Evolutionary conservation across 2,797 vertebrate species (phyloP).

Genomic region (Anniella stebbinsi): DNA sequence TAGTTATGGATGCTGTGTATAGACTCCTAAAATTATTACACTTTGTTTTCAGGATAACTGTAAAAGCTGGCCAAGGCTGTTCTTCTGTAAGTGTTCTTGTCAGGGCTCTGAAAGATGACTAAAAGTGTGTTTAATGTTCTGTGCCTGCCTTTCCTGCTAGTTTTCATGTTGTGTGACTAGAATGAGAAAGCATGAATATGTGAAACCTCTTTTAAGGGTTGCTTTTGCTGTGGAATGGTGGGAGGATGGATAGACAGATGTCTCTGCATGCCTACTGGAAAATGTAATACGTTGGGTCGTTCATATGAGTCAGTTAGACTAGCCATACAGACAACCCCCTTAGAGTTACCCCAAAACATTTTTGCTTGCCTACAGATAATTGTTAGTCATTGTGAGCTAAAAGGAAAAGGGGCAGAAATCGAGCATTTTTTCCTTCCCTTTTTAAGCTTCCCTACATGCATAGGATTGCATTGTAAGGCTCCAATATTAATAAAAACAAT

Average conservation of each 20-base stretch:
- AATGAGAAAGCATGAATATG: not conserved
- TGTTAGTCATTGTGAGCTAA: no score
- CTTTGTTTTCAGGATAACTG: not conserved
- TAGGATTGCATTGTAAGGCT: not conserved
- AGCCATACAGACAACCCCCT: no score
- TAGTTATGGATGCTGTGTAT: constrained; percentile 36
- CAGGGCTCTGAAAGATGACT: not conserved
- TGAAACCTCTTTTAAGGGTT: not conserved
- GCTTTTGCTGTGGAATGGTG: not conserved
- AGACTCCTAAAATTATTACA: not conserved
- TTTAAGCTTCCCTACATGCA: no score
- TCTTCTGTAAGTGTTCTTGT: not conserved
- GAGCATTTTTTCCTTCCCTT: no score
- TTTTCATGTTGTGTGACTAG: not conserved
- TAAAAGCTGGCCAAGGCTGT: constrained; percentile 3
- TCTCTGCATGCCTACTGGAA: not conserved
- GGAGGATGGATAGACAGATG: not conserved
- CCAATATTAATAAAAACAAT: not conserved
- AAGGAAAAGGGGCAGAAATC: no score
- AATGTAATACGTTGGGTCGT: no score
- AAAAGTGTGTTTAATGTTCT: not conserved
- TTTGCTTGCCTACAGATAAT: no score
- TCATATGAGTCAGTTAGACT: no score
- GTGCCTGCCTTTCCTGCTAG: not conserved
- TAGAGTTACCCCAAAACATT: no score